Evolutionary conservation across 2,888 invertebrate species (phyloP).

Genomic region (Epinotia ramella): DNA sequence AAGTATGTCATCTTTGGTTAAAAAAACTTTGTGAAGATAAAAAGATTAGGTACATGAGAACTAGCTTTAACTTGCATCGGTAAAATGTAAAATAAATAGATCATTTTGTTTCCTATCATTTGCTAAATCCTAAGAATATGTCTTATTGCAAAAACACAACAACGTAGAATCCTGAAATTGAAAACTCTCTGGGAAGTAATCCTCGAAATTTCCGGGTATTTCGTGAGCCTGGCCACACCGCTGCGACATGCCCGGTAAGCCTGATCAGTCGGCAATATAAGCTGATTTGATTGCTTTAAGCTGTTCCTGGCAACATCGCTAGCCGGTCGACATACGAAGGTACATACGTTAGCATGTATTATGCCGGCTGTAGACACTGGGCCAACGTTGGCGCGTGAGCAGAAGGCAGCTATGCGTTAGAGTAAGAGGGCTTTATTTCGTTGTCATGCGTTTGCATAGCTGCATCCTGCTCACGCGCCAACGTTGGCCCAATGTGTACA

Average conservation of each 20-base stretch:
- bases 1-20: neutral
- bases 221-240: slow-evolving; percentile 24
- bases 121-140: neutral
- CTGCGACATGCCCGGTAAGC: slow-evolving; percentile 55
- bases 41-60: neutral
- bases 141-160: slow-evolving; percentile 8
- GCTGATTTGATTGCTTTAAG: slow-evolving; percentile 63
- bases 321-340: slow-evolving; percentile 46
- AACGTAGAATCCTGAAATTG: neutral
- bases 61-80: no score
- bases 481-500: no score
- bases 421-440: no score
- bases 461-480: no score
- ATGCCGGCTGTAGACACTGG: no score
- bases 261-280: slow-evolving; percentile 68
- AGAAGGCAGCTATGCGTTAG: no score
- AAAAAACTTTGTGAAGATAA: neutral
- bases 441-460: no score
- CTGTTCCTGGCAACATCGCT: slow-evolving; percentile 53
- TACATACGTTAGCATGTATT: neutral
- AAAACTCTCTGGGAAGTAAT: neutral
- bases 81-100: neutral
- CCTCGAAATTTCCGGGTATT: slow-evolving; percentile 6
- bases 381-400: no score
- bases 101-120: no score